Percentiles rank a stretch among this genome's conserved stretches.
Evolutionary conservation across 2,888 invertebrate genomes (phyloP).

Genomic region (Hartigia nigra): DNA sequence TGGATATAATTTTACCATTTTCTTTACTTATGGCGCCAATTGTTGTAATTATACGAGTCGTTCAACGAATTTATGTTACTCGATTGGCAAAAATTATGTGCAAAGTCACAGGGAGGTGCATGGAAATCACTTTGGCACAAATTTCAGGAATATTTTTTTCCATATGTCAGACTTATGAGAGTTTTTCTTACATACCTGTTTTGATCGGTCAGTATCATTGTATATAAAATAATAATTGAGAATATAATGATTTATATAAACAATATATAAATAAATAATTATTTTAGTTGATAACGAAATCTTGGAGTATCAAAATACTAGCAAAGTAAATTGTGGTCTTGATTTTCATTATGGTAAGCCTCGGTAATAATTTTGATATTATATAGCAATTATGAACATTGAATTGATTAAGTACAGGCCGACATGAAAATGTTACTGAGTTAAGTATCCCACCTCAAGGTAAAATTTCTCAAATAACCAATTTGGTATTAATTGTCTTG

Average conservation of each 20-base stretch:
- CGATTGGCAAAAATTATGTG: constrained; percentile 1
- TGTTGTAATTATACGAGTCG: neutral
- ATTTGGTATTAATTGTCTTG: neutral
- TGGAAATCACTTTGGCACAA: neutral
- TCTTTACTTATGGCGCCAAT: neutral
- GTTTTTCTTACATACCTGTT: neutral
- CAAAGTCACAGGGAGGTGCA: neutral
- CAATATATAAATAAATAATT: neutral
- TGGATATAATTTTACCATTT: neutral
- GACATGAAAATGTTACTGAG: neutral
- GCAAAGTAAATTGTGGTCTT: neutral
- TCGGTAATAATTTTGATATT: neutral
- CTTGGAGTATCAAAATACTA: neutral
- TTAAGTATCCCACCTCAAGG: neutral
- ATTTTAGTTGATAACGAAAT: neutral
- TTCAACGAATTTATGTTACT: neutral
- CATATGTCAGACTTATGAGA: neutral
- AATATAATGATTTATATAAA: neutral
- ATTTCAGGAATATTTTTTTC: neutral
- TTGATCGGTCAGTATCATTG: neutral
- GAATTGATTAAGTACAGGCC: neutral
- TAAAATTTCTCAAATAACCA: neutral
- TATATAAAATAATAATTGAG: neutral
- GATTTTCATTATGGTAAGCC: neutral
- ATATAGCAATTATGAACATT: neutral